Evolutionary conservation across 2,797 vertebrate species (phyloP), one percentile per base, ranked within the genome.

Genomic region (Adelosebastes latens): DNA sequence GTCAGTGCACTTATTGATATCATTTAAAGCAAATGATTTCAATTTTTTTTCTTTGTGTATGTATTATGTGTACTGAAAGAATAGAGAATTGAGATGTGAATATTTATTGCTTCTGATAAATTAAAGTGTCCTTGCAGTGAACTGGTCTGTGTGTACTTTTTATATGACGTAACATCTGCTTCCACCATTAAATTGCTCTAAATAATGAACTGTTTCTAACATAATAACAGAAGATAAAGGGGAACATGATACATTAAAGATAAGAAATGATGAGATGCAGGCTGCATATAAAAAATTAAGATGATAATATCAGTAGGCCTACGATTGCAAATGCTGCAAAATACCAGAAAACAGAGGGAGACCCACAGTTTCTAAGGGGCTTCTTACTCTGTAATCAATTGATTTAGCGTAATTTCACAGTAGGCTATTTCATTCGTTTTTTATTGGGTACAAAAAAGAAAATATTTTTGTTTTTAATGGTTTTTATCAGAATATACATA

Each of bases 91-190:
- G 90, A 96, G 89, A 96, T 96, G 95, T 96, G 93, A 95, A 96
- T 96, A 96, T 96, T 95, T 96, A 96, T 96, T 96, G 96, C 96
- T 96, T 95, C 95, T 94, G 94, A 96, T 93, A 92, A 95, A 95
- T 94, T 95, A 96, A 96, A 96, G 95, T 95, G 95, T 96, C 95
- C 95, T 96, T 95, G 95, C 94, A 94, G 95, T 96, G 93, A 93
- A 88, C 75, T 83, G 67, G 87, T 75, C 55, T 77, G 10, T 79
- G 82, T 90, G 77, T 75, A 29, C 14, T 90, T 82, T 83, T 73
- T 86, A 29, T 46, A 29, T 8, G 29, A 14, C 6, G 14, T 29
- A 27, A 77, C 13, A 16, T 11, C n/a, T 8, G 8, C 27, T 29
- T 64, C 2, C 6, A 24, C 8, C 34, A 67, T 67, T 32, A n/a